Conservation (phyloP, 1,140 invertebrate species). For the Drosophila eugracilis region DNA sequence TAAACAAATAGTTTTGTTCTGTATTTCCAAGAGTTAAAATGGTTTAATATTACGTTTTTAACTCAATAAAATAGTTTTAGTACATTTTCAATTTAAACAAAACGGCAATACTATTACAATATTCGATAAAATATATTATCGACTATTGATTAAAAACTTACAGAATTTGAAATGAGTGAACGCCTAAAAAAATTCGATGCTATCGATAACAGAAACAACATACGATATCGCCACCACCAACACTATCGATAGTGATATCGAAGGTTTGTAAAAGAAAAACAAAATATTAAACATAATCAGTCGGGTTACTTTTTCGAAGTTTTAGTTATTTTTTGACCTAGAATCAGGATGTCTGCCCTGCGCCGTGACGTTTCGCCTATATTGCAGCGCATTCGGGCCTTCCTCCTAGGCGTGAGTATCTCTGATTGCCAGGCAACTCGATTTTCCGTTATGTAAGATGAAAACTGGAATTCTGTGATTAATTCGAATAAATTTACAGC, state of each 20-base stretch:
- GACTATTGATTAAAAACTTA: too few relatives aligned
- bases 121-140: too few relatives aligned
- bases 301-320: neutral
- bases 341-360: slow-evolving; percentile 56
- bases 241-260: too few relatives aligned
- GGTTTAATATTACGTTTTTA: too few relatives aligned
- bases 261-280: neutral
- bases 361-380: slow-evolving; percentile 87
- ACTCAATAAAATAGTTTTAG: too few relatives aligned
- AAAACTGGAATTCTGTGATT: neutral
- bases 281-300: neutral
- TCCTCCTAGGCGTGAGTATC: slow-evolving; percentile 87
- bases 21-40: neutral
- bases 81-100: too few relatives aligned
- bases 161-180: too few relatives aligned
- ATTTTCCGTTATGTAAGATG: slow-evolving; percentile 64
- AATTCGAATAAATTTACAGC: slow-evolving; percentile 81
- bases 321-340: too few relatives aligned
- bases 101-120: too few relatives aligned
- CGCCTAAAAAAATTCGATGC: too few relatives aligned
- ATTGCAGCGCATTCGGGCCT: slow-evolving; percentile 86
- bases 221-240: too few relatives aligned
- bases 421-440: neutral
- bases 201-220: too few relatives aligned
- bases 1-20: neutral